Evolutionary conservation across 37 sponge, comb jelly and placozoan genomes (phyloP).

Genomic region (Chondrilla cf. caribensis): DNA sequence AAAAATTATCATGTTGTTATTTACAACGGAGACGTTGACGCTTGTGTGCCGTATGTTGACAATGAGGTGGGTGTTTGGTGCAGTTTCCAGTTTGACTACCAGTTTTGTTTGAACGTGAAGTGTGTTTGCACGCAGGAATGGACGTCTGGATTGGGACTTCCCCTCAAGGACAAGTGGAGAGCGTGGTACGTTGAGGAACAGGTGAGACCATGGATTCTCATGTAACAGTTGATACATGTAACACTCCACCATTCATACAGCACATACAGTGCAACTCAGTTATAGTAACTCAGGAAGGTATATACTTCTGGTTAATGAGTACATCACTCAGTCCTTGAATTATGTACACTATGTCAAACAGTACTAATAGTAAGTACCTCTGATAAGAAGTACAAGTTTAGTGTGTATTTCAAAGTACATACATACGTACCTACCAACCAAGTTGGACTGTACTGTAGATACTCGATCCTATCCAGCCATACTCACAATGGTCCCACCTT

Average conservation of each 20-base stretch:
- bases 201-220: slow-evolving; percentile 27
- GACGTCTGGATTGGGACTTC: slow-evolving; percentile 62
- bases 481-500: not conserved
- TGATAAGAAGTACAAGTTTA: too few relatives aligned
- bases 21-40: slow-evolving; percentile 84
- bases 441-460: not conserved
- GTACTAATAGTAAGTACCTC: too few relatives aligned
- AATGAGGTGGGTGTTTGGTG: slow-evolving; percentile 53
- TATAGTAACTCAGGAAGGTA: too few relatives aligned
- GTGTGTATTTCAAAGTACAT: too few relatives aligned
- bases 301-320: too few relatives aligned
- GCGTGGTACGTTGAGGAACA: slow-evolving; percentile 73
- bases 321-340: too few relatives aligned
- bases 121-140: slow-evolving; percentile 35
- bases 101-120: not conserved
- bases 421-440: too few relatives aligned
- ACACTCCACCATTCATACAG: too few relatives aligned
- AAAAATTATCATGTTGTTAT: slow-evolving; percentile 68
- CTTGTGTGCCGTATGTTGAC: slow-evolving; percentile 75
- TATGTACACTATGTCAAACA: too few relatives aligned
- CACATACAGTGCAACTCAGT: too few relatives aligned
- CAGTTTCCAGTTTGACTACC: not conserved
- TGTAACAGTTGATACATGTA: not conserved
- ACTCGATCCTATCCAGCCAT: not conserved
- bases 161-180: slow-evolving; percentile 54